Evolutionary conservation across 2,888 invertebrate species (phyloP), one percentile per base, ranked within the genome.

Genomic region (Blastobasis lacticolella): DNA sequence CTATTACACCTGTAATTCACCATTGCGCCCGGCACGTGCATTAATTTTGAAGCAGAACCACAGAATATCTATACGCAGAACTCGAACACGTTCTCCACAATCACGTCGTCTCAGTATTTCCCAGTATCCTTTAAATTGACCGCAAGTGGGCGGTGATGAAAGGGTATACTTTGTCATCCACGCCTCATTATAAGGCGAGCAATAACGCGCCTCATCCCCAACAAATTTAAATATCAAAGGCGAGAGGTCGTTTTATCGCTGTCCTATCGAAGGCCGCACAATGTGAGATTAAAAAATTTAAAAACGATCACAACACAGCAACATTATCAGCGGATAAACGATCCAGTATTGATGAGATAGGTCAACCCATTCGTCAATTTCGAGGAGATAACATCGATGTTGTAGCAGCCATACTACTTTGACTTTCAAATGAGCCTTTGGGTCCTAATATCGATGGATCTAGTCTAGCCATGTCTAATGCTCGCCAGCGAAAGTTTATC

Each of bases 101-200:
- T 23, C 23, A 23, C 23, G 23, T 23, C 23, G 23, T 3, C 23
- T 23, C 23, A 23, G 23, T 23, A 23, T 61, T 61, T 60, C 59
- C 60, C 56, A 50, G 56, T 61, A 65, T 66, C 67, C 69, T 65
- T 72, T 70, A 66, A 56, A 63, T 59, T 67, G 66, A 60, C 69
- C 61, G 66, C 64, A 64, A 63, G 77, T 78, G 75, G 80, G 78
- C 77, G 78, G 66, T 75, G 73, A 74, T 72, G 67, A 64, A 78
- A 69, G 64, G 74, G 75, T 71, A 71, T 76, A 76, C 74, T 80
- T 81, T 79, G 71, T 81, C 78, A 79, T 76, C 61, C 64, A 71
- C 66, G 67, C 64, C 72, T 76, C 73, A 76, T 81, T 78, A 78
- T 65, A 46, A 53, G 52, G 46, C 56, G 50, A 65, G 62, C 23